phyloP scores from a whole-genome alignment of 2,888 invertebrate genomes.

The Gisinianus flammeolus region DNA sequence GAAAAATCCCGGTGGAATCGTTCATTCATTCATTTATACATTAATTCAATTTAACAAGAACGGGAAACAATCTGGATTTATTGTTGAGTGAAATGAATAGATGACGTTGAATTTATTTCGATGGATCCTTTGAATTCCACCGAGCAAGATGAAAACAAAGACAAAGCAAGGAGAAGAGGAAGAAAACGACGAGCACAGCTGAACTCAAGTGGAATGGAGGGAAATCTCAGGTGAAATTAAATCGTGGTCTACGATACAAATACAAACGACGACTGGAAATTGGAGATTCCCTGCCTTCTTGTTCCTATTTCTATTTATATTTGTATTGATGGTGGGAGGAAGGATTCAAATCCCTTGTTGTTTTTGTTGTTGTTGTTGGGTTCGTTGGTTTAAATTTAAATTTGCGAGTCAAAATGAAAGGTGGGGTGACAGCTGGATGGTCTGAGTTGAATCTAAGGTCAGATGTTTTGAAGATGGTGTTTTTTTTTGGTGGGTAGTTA shows the following conservation, averaged over 20 bases:
- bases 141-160: too few species aligned
- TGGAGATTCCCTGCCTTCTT: too few species aligned
- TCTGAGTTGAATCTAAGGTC: not conserved
- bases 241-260: too few species aligned
- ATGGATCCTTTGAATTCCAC: too few species aligned
- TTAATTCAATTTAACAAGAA: too few species aligned
- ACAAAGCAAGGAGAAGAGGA: too few species aligned
- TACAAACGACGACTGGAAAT: too few species aligned
- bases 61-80: not conserved
- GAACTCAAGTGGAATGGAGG: too few species aligned
- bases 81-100: not conserved
- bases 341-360: not conserved
- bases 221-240: too few species aligned
- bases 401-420: constrained; percentile 9
- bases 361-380: not conserved
- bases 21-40: not conserved
- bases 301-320: too few species aligned
- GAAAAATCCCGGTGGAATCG: not conserved
- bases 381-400: constrained; percentile 14
- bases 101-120: too few species aligned
- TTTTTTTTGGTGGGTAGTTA: not conserved
- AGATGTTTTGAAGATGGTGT: not conserved
- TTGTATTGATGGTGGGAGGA: not conserved
- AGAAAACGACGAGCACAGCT: too few species aligned
- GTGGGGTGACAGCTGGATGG: not conserved